Evolutionary conservation across 2,888 invertebrate genomes (phyloP), one percentile per base, ranked within the genome.

Genomic region (Neelides folsomi): DNA sequence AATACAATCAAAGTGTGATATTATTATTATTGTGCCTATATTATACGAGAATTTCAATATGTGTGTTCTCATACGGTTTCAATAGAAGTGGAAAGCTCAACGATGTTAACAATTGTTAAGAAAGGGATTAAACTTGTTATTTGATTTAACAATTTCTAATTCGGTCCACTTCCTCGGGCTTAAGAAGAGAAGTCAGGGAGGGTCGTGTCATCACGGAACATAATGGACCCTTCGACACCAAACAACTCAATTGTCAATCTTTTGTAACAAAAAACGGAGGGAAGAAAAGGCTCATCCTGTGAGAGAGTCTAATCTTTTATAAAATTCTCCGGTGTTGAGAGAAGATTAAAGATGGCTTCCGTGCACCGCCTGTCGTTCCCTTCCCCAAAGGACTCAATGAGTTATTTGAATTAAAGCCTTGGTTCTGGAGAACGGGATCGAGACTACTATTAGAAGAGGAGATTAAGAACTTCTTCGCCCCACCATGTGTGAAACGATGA

Each of bases 181-280:
- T 7, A 27, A 27, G 27, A 7, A 27, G 27, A 27, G 27, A 27
- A 27, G 27, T 27, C 27, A 27, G 27, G 27, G 27, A 27, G 27
- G 27, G 27, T 27, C 27, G 27, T 27, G 27, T 27, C 27, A 27
- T 27, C 27, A 27, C 27, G 27, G 27, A 27, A 27, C 27, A 37
- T 47, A 47, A 47, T 47, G 38, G 47, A 47, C 47, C 39, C 47
- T 20, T 39, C 47, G 47, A 37, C 47, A 37, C 18, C 39, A 47
- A 47, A 47, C 37, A 47, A 37, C 39, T 37, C 47, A 9, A 38
- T 47, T 38, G 38, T 38, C 37, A 47, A n/a, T 13, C 12, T 47
- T 18, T 38, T 39, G 15, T 20, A 47, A 19, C 20, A 20, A 20
- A 20, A 43, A 43, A 20, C n/a, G 7, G 9, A 13, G 39, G 1